Evolutionary conservation across 2,888 invertebrate genomes (phyloP).

Genomic region (Chrysotoxum bicinctum): DNA sequence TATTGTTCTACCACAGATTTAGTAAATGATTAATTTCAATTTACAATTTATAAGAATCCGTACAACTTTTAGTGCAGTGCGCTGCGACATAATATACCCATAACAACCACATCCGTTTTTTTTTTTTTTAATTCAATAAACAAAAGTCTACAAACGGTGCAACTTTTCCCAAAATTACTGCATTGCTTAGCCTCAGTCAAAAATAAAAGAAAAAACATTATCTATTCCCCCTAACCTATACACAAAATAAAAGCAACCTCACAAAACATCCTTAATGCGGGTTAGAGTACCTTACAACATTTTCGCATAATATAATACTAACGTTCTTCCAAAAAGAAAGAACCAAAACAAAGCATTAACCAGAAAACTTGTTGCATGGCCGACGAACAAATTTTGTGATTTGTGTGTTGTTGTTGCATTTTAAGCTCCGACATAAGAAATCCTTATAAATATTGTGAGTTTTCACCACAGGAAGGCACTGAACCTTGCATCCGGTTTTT

Average conservation of each 20-base stretch:
- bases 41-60: conserved; percentile 22
- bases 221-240: conserved; percentile 47
- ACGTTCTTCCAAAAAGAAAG: conserved; percentile 10
- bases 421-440: conserved; percentile 50
- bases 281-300: conserved; percentile 24
- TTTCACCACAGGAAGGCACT: conserved; percentile 64
- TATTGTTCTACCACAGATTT: no score
- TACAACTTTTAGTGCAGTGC: conserved; percentile 25
- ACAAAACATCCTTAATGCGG: conserved; percentile 19
- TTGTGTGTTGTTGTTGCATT: conserved; percentile 36
- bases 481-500: conserved; percentile 73
- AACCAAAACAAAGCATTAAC: conserved; percentile 20
- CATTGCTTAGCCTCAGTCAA: conserved; percentile 11
- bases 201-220: conserved; percentile 26
- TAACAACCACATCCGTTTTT: conserved; percentile 58
- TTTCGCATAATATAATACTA: conserved; percentile 25
- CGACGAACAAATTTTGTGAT: conserved; percentile 34
- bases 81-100: conserved; percentile 20
- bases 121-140: conserved; percentile 8
- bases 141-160: conserved; percentile 3
- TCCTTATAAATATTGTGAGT: conserved; percentile 62
- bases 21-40: not conserved
- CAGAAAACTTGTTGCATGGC: conserved; percentile 66
- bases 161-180: conserved; percentile 21
- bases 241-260: conserved; percentile 14